Base-by-base conservation (phyloP, 2,888 invertebrate species). In the Scaptomyza polygonia region DNA sequence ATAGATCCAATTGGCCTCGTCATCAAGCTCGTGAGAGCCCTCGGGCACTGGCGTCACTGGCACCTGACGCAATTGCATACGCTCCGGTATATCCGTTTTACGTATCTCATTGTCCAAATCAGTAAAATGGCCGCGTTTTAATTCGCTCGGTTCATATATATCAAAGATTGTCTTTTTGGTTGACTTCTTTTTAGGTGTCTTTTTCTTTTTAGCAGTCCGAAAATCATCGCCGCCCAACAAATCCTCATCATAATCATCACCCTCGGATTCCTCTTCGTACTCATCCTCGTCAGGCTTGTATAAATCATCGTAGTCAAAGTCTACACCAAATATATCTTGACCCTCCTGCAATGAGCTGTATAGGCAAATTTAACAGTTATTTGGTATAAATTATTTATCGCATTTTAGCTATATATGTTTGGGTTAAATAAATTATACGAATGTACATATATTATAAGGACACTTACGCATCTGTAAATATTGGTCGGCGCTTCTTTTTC, bases 281-380 rank as follows among this genome's bases (percentile, higher is more conserved):
- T 91, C 91, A 73, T 97, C 97, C 55, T 97, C 96, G 6, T 95
- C 97, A 88, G 96, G 96, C 88, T 96, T 96, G 55, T 95, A 95
- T 91, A 97, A 96, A 77, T 97, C 97, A 65, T 97, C 97, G 89
- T 96, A 97, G 89, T 97, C 98, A 92, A 99, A 99, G 91, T 99
- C 99, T n/a, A 99, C 98, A 29, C 99, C 99, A 90, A 99, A 99
- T 76, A 99, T 98, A 90, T 99, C 99, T 91, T 99, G 98, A 55
- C 99, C 99, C 91, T 99, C 98, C 94, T 99, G 98, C 16, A 99
- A 92, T 0, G 97, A 97, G 11, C 95, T 96, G 47, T n/a, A 14
- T 18, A 5, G 21, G 27, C n/a, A 61, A 36, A 43, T 53, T 14
- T 42, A 32, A 29, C 3, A 25, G 5, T 25, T 25, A 25, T 5